Conservation (phyloP, 2,113 vertebrate genomes). For the Theropithecus gelada region DNA sequence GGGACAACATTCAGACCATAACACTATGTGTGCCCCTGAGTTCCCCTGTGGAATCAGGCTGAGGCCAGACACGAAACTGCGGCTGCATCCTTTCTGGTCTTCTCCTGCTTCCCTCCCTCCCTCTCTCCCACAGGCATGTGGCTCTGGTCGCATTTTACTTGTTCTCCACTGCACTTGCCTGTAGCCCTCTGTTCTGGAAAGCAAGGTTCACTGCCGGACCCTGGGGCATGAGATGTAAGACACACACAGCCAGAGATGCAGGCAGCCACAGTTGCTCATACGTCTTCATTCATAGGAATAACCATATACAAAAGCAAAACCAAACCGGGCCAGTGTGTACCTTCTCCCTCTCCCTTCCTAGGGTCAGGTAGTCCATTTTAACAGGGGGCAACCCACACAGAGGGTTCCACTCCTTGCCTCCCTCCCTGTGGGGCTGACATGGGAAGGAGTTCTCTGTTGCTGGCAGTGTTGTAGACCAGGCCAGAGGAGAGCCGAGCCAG, state of each 20-base stretch:
- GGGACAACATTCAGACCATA: background rate
- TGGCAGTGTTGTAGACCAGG: background rate
- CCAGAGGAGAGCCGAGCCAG: background rate
- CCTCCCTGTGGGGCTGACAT: background rate
- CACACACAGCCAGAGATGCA: background rate
- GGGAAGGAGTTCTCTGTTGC: background rate
- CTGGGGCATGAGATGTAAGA: background rate
- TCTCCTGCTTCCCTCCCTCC: background rate
- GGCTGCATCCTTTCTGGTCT: background rate
- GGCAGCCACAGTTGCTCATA: accelerated
- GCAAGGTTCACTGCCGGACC: background rate
- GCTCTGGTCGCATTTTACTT: background rate
- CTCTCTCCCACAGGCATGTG: background rate
- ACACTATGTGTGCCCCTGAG: no score
- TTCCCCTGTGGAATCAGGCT: background rate
- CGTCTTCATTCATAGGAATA: background rate
- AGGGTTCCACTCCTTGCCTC: accelerated
- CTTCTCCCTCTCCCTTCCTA: background rate
- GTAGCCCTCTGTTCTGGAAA: background rate
- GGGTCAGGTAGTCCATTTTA: background rate
- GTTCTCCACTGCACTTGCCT: background rate
- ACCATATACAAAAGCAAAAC: background rate
- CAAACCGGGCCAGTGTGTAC: background rate
- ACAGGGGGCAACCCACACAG: accelerated
- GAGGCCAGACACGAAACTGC: background rate